Evolutionary conservation across 30 jellyfish, hydroid and myxozoan species (phyloP).

Genomic region (Aurelia sp.): DNA sequence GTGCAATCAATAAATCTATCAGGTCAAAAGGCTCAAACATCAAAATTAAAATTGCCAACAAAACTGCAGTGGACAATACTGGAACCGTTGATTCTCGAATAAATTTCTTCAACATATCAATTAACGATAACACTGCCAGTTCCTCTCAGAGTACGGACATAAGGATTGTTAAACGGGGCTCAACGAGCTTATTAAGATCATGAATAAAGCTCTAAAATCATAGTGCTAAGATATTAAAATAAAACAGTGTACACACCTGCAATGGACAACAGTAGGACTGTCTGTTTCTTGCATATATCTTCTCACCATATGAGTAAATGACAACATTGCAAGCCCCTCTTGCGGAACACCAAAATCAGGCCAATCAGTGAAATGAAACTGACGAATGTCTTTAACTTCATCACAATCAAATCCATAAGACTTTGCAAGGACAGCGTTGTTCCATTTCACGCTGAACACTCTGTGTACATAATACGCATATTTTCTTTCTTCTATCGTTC

Average conservation of each 20-base stretch:
- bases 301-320: conserved; percentile 73
- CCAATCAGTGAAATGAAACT: conserved; percentile 92
- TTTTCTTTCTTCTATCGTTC: conserved; percentile 51
- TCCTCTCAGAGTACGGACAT: too few species aligned
- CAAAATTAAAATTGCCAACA: too few species aligned
- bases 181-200: too few species aligned
- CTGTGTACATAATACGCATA: conserved; percentile 83
- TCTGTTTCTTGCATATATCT: conserved; percentile 69
- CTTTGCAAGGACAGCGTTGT: conserved; percentile 1
- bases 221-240: too few species aligned
- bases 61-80: too few species aligned
- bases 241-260: conserved; percentile 47
- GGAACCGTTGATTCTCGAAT: too few species aligned
- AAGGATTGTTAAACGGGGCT: too few species aligned
- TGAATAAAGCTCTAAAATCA: too few species aligned
- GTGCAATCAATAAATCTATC: too few species aligned
- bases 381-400: conserved; percentile 48
- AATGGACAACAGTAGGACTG: conserved; percentile 80
- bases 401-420: conserved; percentile 25
- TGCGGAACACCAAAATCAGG: conserved; percentile 94
- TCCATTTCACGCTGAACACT: conserved; percentile 46
- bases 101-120: too few species aligned
- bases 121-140: too few species aligned
- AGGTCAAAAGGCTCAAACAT: too few species aligned
- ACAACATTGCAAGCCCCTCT: conserved; percentile 67